Base-by-base conservation (phyloP, 2,797 vertebrate species). In the Danio aesculapii region DNA sequence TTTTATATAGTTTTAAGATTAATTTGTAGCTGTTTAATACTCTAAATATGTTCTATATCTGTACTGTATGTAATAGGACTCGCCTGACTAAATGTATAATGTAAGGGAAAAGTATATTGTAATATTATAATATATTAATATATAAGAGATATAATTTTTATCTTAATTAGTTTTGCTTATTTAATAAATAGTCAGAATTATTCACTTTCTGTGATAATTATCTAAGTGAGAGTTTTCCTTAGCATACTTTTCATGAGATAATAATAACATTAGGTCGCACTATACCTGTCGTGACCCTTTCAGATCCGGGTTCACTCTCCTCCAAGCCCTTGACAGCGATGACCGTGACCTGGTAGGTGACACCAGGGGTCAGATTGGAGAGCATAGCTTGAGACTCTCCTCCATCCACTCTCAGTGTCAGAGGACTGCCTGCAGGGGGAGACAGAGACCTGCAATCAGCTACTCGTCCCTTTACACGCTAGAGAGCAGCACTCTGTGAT, bases 231-330 rank as follows among this genome's bases (percentile, higher is more conserved):
- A 19, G 6, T 16, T 46, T 46, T 46, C 63, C 43, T 46, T n/a
- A 46, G 6, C 10, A 64, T 17, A n/a, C 16, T 2, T n/a, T 43
- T 44, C n/a, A 43, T 46, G 62, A 44, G 16, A 63, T 43, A 10
- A 64, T 55, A 6, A 55, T 55, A 55, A 14, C 8, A 61, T 61
- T 61, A 39, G 59, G 41, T 39, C 11, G 39, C 21, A 2, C 69
- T 39, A 1, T 73, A 97, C 97, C 97, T 94, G 98, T 99, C 77
- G 93, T 95, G 83, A 99, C 91, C 0, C 84, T 93, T 81, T 96
- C 97, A 0, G 96, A 96, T 66, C 94, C 46, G 0, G 98, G 96
- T 19, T 96, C 95, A 0, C 98, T 99, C 88, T 99, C 97, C 77
- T 97, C 93, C 74, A 95, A 94, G 53, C 95, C 96, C 87, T 97